These are phyloP conservation scores for Sturnus vulgaris DNA, from an alignment of 2,113 vertebrate species.

Conservation along the genomic window DNA sequence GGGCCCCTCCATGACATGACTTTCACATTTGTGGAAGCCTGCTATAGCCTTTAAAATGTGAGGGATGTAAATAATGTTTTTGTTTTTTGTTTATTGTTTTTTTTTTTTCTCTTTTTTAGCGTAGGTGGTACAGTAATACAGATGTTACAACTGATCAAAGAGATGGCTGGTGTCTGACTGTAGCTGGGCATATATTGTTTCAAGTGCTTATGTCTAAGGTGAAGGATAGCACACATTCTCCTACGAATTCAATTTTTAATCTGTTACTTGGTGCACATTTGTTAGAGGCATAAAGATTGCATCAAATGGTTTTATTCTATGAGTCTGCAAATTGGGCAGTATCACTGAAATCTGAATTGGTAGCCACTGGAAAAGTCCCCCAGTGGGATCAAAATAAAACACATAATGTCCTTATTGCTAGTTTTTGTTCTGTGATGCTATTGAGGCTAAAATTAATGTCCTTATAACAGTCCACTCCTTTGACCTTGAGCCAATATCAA, in stretches of 20 bases:
- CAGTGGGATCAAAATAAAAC: background rate
- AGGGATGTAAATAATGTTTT: background rate
- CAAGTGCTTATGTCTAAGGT: background rate
- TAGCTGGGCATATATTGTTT: background rate
- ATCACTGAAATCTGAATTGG: background rate
- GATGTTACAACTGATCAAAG: background rate
- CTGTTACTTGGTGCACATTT: background rate
- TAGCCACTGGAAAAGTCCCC: background rate
- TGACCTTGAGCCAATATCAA: slow-evolving; percentile 63
- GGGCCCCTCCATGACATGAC: background rate
- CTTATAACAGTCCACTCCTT: background rate
- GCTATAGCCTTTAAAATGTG: background rate
- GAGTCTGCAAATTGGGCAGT: background rate
- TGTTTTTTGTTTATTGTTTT: background rate
- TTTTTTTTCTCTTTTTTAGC: background rate
- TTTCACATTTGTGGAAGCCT: background rate
- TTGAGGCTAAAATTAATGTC: background rate
- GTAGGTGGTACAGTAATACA: background rate
- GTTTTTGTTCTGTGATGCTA: background rate
- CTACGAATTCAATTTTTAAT: background rate
- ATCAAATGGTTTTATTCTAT: background rate
- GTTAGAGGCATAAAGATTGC: background rate
- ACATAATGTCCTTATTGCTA: background rate
- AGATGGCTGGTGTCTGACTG: background rate
- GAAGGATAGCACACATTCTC: background rate